Evolutionary conservation across 2,888 invertebrate species (phyloP).

Genomic region (Euzophera pinguis): DNA sequence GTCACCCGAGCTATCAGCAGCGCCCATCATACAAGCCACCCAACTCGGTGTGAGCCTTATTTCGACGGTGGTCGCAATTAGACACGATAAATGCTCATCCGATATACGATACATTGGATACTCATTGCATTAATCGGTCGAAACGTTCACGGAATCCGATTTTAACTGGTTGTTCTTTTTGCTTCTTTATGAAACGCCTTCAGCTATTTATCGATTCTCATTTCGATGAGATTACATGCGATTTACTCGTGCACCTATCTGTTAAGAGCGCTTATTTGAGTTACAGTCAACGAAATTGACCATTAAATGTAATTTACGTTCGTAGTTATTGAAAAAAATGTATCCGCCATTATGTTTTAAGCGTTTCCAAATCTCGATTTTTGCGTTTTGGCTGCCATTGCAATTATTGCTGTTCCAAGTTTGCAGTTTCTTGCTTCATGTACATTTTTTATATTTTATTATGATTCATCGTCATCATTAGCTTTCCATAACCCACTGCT

Average conservation of each 20-base stretch:
- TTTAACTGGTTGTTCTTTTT: conserved; percentile 62
- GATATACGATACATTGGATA: conserved; percentile 61
- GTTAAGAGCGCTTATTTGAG: conserved; percentile 13
- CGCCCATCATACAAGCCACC: conserved; percentile 54
- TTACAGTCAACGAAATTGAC: conserved; percentile 19
- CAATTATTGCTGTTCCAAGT: no score
- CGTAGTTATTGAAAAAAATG: not conserved
- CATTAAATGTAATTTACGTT: conserved; percentile 11
- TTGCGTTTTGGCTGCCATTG: no score
- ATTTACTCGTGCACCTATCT: conserved; percentile 23
- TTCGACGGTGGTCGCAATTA: conserved; percentile 73
- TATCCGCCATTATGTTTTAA: not conserved
- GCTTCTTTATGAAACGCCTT: conserved; percentile 61
- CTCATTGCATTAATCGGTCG: conserved; percentile 66
- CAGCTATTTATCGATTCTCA: conserved; percentile 47
- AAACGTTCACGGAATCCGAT: conserved; percentile 60
- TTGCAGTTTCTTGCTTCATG: no score
- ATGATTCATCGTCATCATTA: no score
- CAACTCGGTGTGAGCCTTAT: conserved; percentile 52
- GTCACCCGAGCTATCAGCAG: conserved; percentile 40
- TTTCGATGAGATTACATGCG: conserved; percentile 31
- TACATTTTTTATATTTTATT: no score
- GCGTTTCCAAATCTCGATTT: no score
- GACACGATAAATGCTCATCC: conserved; percentile 65
- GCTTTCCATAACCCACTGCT: no score